These are phyloP conservation scores for Natator depressus DNA, from an alignment of 2,113 vertebrate species.

Conservation along the genomic window DNA sequence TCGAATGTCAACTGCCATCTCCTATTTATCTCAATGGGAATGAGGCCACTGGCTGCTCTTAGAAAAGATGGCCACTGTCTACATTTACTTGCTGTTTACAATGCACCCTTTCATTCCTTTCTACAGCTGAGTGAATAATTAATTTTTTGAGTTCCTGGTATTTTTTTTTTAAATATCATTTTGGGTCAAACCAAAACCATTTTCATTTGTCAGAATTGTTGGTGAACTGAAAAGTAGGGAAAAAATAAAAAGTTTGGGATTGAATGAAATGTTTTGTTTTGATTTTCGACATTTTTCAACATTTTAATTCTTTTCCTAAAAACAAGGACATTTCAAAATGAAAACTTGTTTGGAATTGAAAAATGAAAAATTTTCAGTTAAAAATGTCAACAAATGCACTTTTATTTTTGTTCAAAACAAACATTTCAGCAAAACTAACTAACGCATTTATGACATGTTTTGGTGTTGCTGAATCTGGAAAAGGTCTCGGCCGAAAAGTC, in stretches of 20 bases:
- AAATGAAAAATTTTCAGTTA: no score
- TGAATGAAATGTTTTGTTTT: background rate
- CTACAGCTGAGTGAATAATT: no score
- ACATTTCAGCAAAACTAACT: no score
- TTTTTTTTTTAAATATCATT: background rate
- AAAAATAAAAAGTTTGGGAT: background rate
- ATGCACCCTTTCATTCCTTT: no score
- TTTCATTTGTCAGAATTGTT: background rate
- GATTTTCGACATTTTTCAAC: background rate
- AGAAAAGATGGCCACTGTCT: background rate
- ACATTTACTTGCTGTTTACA: background rate
- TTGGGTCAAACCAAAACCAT: background rate
- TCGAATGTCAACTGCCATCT: background rate
- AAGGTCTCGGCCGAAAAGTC: background rate
- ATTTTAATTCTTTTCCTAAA: background rate
- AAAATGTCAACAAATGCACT: background rate
- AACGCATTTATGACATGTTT: background rate
- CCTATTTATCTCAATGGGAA: background rate
- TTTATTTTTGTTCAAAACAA: background rate
- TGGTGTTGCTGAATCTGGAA: background rate
- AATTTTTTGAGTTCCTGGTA: no score
- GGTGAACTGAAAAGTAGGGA: background rate
- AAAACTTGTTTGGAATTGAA: background rate
- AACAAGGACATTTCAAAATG: background rate
- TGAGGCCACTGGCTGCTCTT: background rate